Percentiles rank a stretch among this genome's conserved stretches.
Evolutionary conservation across 2,888 invertebrate species (phyloP).

Genomic region (Euzetes globulus): DNA sequence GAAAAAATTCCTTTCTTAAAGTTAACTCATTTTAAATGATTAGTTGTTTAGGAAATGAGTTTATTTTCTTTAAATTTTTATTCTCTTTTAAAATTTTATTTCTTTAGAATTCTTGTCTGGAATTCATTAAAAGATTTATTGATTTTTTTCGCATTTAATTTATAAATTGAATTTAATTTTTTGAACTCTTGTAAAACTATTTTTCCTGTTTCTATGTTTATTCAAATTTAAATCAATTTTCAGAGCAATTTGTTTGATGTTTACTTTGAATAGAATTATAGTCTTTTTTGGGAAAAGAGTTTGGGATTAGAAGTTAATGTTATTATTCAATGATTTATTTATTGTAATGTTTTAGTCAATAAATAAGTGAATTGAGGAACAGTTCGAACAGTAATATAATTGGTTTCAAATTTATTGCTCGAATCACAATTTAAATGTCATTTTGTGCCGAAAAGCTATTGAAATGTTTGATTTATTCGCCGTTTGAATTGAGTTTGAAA

Average conservation of each 20-base stretch:
- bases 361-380: background rate
- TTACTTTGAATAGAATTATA: background rate
- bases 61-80: too few species aligned
- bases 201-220: background rate
- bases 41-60: too few species aligned
- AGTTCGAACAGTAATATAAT: background rate
- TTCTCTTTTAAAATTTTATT: too few species aligned
- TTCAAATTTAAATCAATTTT: conserved; percentile 3
- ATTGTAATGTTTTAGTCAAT: background rate
- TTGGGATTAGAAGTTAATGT: background rate
- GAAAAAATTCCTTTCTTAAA: background rate
- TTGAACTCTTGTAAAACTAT: background rate
- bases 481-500: background rate
- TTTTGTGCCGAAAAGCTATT: too few species aligned
- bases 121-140: too few species aligned
- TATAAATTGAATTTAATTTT: background rate
- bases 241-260: background rate
- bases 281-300: background rate
- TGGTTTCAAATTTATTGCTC: background rate
- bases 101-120: too few species aligned
- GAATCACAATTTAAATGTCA: too few species aligned
- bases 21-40: too few species aligned
- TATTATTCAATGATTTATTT: background rate
- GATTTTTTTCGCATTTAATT: too few species aligned
- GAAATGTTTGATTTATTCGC: background rate